phyloP scores from a whole-genome alignment of 2,113 vertebrate genomes.

The Eclectus roratus region DNA sequence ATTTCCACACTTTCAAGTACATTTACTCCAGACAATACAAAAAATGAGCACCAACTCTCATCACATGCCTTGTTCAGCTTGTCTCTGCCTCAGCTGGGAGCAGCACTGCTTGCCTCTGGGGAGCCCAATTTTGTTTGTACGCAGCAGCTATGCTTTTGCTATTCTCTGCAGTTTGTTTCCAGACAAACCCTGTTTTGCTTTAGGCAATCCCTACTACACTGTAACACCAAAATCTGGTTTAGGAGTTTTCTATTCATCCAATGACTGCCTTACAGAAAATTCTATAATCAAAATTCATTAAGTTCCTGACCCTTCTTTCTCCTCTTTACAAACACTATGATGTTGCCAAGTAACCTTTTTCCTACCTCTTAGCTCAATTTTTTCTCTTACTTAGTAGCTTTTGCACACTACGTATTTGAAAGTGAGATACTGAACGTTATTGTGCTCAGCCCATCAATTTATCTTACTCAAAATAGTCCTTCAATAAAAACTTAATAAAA shows the following conservation, averaged over 20 bases:
- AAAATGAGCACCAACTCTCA: background rate
- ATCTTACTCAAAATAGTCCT: constrained; percentile 4
- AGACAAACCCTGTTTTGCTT: background rate
- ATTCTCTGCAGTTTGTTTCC: background rate
- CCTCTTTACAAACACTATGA: background rate
- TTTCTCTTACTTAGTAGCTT: background rate
- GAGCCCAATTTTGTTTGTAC: background rate
- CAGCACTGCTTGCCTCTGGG: background rate
- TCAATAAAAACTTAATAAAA: constrained; percentile 26
- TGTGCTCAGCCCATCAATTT: constrained; percentile 20
- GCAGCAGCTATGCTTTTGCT: background rate
- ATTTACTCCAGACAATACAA: background rate
- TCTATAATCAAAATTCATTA: constrained; percentile 17
- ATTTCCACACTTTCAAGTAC: background rate
- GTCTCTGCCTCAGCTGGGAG: background rate
- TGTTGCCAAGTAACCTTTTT: constrained; percentile 44
- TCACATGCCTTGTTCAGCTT: background rate
- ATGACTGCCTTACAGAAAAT: background rate
- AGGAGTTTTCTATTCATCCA: background rate
- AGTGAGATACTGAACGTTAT: constrained; percentile 10
- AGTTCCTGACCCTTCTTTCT: background rate
- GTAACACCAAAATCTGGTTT: background rate
- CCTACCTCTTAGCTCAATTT: background rate
- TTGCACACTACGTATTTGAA: background rate
- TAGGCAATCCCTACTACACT: background rate